phyloP scores from a whole-genome alignment of 2,888 invertebrate species.

The Pheosia tremula region DNA sequence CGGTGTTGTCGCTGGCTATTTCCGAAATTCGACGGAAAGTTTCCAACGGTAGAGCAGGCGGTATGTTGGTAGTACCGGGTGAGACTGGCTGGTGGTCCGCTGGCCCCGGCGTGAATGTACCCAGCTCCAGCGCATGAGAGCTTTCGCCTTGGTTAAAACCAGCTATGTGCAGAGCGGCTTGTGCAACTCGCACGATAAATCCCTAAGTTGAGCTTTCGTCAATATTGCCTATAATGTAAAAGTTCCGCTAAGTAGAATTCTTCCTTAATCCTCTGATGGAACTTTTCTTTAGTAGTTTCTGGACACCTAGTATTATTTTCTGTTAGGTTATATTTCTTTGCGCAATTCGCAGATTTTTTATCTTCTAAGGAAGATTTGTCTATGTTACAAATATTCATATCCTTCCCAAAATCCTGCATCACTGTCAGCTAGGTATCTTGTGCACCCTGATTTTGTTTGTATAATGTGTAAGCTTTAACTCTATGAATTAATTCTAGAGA shows the following conservation, averaged over 20 bases:
- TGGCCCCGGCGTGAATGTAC: slow-evolving; percentile 53
- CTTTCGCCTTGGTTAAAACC: slow-evolving; percentile 62
- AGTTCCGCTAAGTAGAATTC: slow-evolving; percentile 68
- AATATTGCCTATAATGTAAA: slow-evolving; percentile 66
- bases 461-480: no score
- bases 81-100: slow-evolving; percentile 49
- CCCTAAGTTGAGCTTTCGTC: slow-evolving; percentile 64
- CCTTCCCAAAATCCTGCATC: neutral
- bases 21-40: slow-evolving; percentile 79
- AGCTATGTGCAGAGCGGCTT: slow-evolving; percentile 50
- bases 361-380: neutral
- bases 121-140: slow-evolving; percentile 63
- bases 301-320: slow-evolving; percentile 46
- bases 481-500: no score
- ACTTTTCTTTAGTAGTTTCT: slow-evolving; percentile 58
- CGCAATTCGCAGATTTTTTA: neutral
- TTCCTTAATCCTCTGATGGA: slow-evolving; percentile 62
- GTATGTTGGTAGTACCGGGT: slow-evolving; percentile 55
- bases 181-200: slow-evolving; percentile 53
- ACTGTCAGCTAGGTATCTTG: no score
- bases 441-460: no score
- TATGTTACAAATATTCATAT: neutral
- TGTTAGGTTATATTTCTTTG: neutral
- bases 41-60: slow-evolving; percentile 64
- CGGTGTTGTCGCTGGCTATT: slow-evolving; percentile 63